phyloP scores from a whole-genome alignment of 53 echinoderm and acorn worm species.

The Crossaster papposus region DNA sequence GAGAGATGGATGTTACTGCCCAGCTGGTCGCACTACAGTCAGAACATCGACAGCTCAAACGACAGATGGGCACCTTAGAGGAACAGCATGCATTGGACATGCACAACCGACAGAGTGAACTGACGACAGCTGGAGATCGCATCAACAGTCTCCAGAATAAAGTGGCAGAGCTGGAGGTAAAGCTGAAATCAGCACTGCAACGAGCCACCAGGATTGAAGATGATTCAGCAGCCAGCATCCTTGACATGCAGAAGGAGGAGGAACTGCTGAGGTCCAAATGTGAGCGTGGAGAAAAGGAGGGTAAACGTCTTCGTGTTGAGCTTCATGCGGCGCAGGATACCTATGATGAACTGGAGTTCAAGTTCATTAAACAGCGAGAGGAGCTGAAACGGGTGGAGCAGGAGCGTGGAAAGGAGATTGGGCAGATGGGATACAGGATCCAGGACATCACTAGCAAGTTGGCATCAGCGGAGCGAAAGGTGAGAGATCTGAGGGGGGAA shows the following conservation, averaged over 20 bases:
- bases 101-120: slow-evolving; percentile 50
- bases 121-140: slow-evolving; percentile 11
- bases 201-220: slow-evolving; percentile 50
- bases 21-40: slow-evolving; percentile 11
- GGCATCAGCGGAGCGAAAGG: slow-evolving; percentile 91
- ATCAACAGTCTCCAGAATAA: slow-evolving; percentile 44
- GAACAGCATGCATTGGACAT: slow-evolving; percentile 41
- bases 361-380: slow-evolving; percentile 75
- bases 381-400: slow-evolving; percentile 63
- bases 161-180: slow-evolving; percentile 44
- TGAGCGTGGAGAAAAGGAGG: slow-evolving; percentile 78
- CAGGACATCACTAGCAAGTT: slow-evolving; percentile 92
- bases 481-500: slow-evolving; percentile 70
- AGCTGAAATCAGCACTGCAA: slow-evolving; percentile 63
- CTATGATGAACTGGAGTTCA: slow-evolving; percentile 86
- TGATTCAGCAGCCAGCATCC: slow-evolving; percentile 67
- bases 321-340: slow-evolving; percentile 75
- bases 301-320: slow-evolving; percentile 76
- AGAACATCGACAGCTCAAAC: slow-evolving; percentile 41
- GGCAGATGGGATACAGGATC: slow-evolving; percentile 91
- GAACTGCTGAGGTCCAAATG: slow-evolving; percentile 73
- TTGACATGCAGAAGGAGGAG: slow-evolving; percentile 65
- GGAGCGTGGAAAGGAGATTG: slow-evolving; percentile 71
- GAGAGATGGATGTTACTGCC: slow-evolving; percentile 31
- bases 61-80: slow-evolving; percentile 29